Base-by-base conservation (phyloP, 2,888 invertebrate species). In the Machimus atricapillus region DNA sequence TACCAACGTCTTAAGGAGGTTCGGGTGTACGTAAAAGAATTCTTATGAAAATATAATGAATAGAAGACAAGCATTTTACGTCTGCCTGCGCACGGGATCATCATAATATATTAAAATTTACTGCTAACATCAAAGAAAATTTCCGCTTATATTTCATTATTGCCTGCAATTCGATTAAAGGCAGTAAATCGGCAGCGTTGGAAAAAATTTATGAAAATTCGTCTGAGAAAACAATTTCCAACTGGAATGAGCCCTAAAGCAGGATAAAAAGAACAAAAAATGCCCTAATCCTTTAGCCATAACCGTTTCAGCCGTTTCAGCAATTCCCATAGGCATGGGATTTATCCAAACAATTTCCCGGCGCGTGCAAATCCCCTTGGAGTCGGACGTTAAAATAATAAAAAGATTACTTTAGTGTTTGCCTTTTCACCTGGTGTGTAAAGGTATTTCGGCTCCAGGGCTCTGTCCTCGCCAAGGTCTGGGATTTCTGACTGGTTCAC, bases 341-440 rank as follows among this genome's bases (percentile, higher is more conserved):
- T 79, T 79, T 52, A 79, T 79, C 82, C 34, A 82, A 82, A 82
- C 82, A 82, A 82, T 82, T 82, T 82, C 58, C 34, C 66, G 34
- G 19, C 37, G 78, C 23, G 66, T 37, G 58, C 58, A 82, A 82
- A 82, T 37, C 19, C 58, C 14, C 66, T 34, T 8, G 12, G 37
- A 66, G 37, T 52, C 19, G 82, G 58, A 82, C 58, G n/a, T 27
- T 66, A 58, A 58, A 58, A 66, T 58, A 82, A 82, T 82, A 56
- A 82, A 82, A 82, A 46, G 52, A 46, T 52, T 79, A 79, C 52
- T 79, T 79, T 76, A 37, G 76, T 76, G 76, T 37, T 34, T 82
- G 82, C 58, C 31, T 27, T 82, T 23, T 79, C 79, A 82, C 82
- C 82, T 58, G 58, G 52, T 27, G 79, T 79, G 79, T 79, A 79